Base-by-base conservation (phyloP, 2,888 invertebrate genomes). In the Pandemis cinnamomeana region DNA sequence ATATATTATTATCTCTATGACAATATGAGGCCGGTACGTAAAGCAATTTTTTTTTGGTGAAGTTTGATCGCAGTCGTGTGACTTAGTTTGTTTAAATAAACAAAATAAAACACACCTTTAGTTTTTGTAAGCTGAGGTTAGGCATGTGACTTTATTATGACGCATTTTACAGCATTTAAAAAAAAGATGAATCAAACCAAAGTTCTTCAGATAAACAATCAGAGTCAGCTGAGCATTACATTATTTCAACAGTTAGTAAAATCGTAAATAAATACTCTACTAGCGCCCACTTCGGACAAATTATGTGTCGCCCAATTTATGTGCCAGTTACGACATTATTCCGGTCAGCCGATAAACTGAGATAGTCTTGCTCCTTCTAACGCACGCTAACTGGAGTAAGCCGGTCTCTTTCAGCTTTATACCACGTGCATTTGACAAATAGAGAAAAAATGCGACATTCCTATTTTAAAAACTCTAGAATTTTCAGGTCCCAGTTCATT, bases 231-330 rank as follows among this genome's bases (percentile, higher is more conserved):
- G 62, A 53, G 7, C 53, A 13, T 58, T 62, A 62, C 61, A 62
- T 41, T 70, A 62, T 62, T 27, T 70, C 70, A 70, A 51, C 70
- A 62, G 51, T 41, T 53, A 63, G 53, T 70, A 62, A 70, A 62
- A 70, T 62, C 51, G 62, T 62, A 53, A 62, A 70, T 68, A 68
- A 70, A 70, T 69, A 61, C 61, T 8, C 42, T 62, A 13, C 42
- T 53, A 51, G 15, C 67, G 67, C n/a, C 51, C 51, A 51, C 62
- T 61, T 15, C 46, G 41, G 27, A 41, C 15, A 62, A 70, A 70
- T 51, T 62, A 70, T 62, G 69, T 69, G 61, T 53, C 62, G 53
- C 15, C 41, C 41, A 27, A 70, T 62, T 62, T 62, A 70, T 70
- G 42, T 13, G 41, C 55, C 67, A 67, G 58, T 68, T 68, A 68